Evolutionary conservation across 2,888 invertebrate genomes (phyloP), one percentile per base, ranked within the genome.

Genomic region (Thera britannica): DNA sequence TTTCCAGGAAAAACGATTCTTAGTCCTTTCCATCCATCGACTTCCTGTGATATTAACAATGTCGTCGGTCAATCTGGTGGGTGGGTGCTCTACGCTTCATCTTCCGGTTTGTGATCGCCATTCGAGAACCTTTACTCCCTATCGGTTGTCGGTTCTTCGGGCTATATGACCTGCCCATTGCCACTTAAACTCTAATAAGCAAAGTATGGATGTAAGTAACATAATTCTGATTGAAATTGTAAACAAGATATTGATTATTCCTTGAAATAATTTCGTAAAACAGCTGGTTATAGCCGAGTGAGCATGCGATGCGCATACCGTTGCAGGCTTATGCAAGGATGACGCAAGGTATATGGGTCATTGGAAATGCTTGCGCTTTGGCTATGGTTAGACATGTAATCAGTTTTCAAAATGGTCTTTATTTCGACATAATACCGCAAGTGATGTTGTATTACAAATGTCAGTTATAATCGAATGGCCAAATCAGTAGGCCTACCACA

Each of bases 231-330:
- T 9, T 51, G 7, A 12, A 8, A 34, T 34, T 9, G 52, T 8
- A 46, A 58, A 35, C 57, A 63, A 63, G 74, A 63, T 67, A 71
- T 57, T 62, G 64, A 66, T 58, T 72, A 68, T 68, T 52, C 59
- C 58, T 70, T 68, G 59, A 71, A 75, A 71, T 67, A 71, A 73
- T 86, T 87, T 86, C 85, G 83, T 75, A 88, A 87, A 82, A 68
- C 5, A 41, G 41, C 70, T 69, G 69, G 82, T 82, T 79, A 85
- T 86, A 90, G 80, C 75, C 78, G 85, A 89, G 76, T 79, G 85
- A 76, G 75, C 88, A 89, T 88, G 83, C 89, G 89, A 88, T 88
- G 89, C 83, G 89, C 89, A 88, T 88, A 88, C 80, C 81, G 72
- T 76, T 78, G 77, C 77, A 73, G 7, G 44, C 76, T 87, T 87